Evolutionary conservation across 2,113 vertebrate genomes (phyloP).

Genomic region (Thunnus maccoyii): DNA sequence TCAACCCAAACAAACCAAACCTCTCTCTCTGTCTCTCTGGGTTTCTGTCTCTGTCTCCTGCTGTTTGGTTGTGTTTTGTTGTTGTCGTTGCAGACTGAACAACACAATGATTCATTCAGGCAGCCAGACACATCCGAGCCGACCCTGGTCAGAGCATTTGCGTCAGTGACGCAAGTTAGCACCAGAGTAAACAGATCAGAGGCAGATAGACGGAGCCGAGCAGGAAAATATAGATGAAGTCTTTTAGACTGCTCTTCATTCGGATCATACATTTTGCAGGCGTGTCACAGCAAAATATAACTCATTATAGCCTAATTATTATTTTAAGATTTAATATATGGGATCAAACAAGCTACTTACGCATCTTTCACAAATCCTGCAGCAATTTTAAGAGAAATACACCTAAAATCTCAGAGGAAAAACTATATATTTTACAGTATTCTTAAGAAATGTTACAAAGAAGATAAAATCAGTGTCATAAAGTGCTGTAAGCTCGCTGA

Average conservation of each 20-base stretch:
- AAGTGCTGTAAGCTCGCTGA: not conserved
- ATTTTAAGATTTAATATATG: too few species aligned
- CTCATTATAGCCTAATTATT: not conserved
- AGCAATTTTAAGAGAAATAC: not conserved
- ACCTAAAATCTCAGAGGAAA: accelerated
- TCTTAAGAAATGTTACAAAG: not conserved
- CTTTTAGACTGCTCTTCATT: not conserved
- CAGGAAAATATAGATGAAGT: not conserved
- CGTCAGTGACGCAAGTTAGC: constrained; percentile 56
- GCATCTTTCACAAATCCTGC: not conserved
- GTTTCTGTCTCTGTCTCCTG: not conserved
- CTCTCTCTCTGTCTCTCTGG: not conserved
- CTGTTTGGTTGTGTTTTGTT: not conserved
- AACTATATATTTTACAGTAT: not conserved
- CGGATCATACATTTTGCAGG: not conserved
- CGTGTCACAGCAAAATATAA: not conserved
- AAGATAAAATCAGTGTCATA: not conserved
- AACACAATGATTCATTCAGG: constrained; percentile 31
- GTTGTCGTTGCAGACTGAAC: constrained; percentile 10
- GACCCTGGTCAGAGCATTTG: constrained; percentile 7
- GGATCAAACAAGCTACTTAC: too few species aligned
- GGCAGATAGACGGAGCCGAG: not conserved
- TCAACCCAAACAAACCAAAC: not conserved
- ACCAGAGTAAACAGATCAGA: constrained; percentile 26
- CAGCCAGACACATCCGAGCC: constrained; percentile 10